Evolutionary conservation across 1,140 invertebrate species (phyloP), one percentile per base, ranked within the genome.

Genomic region (Periplaneta americana): DNA sequence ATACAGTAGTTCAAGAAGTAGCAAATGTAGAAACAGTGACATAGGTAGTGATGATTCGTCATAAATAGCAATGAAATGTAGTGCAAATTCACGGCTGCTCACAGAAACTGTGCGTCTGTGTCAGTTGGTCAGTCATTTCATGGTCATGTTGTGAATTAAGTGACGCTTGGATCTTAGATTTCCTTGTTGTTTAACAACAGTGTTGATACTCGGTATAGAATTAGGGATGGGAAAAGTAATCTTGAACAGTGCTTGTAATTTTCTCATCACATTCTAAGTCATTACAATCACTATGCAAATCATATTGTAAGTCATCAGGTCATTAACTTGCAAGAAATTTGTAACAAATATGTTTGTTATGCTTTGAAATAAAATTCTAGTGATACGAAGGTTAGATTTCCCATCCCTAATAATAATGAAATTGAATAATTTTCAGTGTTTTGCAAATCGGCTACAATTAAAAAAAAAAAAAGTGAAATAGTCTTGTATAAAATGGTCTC

Each of bases 21-120:
- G n/a, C 37, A 78, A 36, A 28, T 36, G n/a, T 78, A 78, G 76
- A 78, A 36, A 78, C n/a, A 78, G 35, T 78, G 76, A 78, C 10
- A 78, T 36, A 39, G 76, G 76, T 36, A 28, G 35, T 36, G 76
- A 78, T 15, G 22, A n/a, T 66, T 66, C 48, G 10, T 66, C 48
- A 66, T 66, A 66, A n/a, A 66, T 66, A 66, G 22, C 48, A n/a
- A 28, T 66, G 22, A 28, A 66, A n/a, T 66, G 48, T n/a, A 66
- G 48, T 66, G 48, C 48, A 66, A 66, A 28, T 66, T n/a, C 28
- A 11, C 11, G 48, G 22, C 17, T 48, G 48, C 22, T n/a, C 48
- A 66, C 17, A 18, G 39, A 48, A 48, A 48, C 13, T 48, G 39
- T 48, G 39, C 39, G n/a, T 48, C 48, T 66, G 22, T 66, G 48